These are phyloP conservation scores for Cryptoleucopteryx plumbea DNA, from an alignment of 2,113 vertebrate genomes.

Conservation along the genomic window DNA sequence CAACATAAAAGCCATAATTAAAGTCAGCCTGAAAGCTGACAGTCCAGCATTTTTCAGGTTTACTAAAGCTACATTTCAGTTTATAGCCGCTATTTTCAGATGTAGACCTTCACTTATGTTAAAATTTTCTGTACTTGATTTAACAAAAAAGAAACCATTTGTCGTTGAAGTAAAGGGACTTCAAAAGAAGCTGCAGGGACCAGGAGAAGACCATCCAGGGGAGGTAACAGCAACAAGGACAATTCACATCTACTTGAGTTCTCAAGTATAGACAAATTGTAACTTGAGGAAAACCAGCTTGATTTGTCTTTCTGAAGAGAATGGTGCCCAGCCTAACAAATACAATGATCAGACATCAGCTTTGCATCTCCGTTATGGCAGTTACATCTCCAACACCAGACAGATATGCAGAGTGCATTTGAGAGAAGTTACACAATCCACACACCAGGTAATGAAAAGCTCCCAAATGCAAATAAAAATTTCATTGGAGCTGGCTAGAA, in stretches of 20 bases:
- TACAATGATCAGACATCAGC: accelerated
- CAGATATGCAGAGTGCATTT: neutral
- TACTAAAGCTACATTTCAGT: neutral
- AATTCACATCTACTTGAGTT: too few relatives aligned
- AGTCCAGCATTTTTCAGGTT: neutral
- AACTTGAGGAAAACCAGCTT: neutral
- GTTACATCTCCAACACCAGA: neutral
- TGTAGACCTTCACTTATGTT: neutral
- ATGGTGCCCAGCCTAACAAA: too few relatives aligned
- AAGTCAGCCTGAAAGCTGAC: neutral
- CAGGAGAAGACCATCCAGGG: neutral
- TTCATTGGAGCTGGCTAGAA: neutral
- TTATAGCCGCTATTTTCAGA: neutral
- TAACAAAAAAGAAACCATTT: neutral
- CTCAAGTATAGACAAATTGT: neutral
- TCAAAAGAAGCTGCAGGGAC: neutral
- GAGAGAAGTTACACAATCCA: accelerated
- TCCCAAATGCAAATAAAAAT: accelerated
- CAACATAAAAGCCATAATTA: accelerated
- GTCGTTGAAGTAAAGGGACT: neutral
- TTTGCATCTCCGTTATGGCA: accelerated
- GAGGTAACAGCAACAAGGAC: neutral
- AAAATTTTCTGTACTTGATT: neutral
- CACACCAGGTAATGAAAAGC: accelerated
- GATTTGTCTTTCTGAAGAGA: neutral